These are phyloP conservation scores for Semnopithecus entellus DNA, from an alignment of 2,113 vertebrate species.

Conservation along the genomic window DNA sequence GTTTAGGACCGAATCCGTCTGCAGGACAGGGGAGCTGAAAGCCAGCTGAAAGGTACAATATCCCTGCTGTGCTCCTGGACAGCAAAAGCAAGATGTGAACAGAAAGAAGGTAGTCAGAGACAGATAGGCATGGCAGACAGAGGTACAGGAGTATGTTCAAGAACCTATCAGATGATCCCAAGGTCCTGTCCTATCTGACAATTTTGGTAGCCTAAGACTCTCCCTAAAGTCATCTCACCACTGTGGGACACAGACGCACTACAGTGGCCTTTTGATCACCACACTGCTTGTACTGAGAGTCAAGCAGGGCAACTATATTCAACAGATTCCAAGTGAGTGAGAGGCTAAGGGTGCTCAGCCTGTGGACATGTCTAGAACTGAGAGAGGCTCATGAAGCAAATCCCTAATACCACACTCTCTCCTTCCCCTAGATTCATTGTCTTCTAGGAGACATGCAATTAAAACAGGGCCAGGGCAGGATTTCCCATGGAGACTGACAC, in stretches of 20 bases:
- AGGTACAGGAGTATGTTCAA: too few species aligned
- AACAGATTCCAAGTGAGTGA: neutral
- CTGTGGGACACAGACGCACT: neutral
- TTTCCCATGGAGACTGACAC: neutral
- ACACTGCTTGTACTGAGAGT: neutral
- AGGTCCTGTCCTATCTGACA: neutral
- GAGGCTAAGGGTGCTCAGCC: neutral
- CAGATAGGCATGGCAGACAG: neutral
- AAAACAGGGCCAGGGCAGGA: neutral
- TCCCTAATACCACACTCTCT: rapidly evolving
- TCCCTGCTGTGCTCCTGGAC: neutral
- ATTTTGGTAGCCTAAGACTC: neutral
- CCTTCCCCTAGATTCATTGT: neutral
- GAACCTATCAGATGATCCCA: neutral
- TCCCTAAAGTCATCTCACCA: neutral
- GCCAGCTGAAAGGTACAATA: neutral
- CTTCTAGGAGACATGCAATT: neutral
- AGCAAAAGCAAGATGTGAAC: neutral
- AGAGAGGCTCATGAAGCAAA: neutral
- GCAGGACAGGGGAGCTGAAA: neutral
- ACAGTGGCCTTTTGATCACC: rapidly evolving
- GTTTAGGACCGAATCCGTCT: neutral
- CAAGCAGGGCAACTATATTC: neutral
- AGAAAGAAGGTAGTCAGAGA: neutral
- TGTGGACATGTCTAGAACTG: neutral